Base-by-base conservation (phyloP, 2,113 vertebrate species). In the Mesoclemmys tuberculata region DNA sequence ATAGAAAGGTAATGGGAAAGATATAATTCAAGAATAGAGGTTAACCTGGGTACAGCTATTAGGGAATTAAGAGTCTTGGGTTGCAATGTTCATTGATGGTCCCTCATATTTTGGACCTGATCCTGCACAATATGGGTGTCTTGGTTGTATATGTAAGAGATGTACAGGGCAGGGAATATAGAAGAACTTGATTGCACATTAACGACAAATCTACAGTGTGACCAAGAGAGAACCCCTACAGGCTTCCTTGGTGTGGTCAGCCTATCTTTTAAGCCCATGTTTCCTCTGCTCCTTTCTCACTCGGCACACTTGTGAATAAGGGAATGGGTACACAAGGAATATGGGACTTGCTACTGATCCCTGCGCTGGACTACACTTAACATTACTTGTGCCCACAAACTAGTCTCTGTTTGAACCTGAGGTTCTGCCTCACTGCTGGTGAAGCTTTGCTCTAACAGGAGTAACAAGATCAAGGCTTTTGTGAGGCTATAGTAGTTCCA, bases 331-430 rank as follows among this genome's bases (percentile, higher is more conserved):
- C 41, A 27, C 35, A 26, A 13, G 48, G 27, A 56, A n/a, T 0
- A 13, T 21, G 80, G n/a, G 71, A 1, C 4, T 29, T 29, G 4
- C 22, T 80, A 2, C 12, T 18, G 19, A 0, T 52, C 1, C 27
- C 24, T 4, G 27, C 12, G 12, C 27, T 12, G 85, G 61, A 6
- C 21, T 68, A 85, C 5, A 2, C 0, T 0, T 2, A 48, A 31
- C 2, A 56, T 22, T 48, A 27, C 14, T 38, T 80, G 38, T 44
- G 78, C 31, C 12, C 24, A 1, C 5, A 49, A n/a, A 38, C 0
- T 46, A 52, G 10, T 27, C 46, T 88, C 44, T 2, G 16, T 1
- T 6, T 48, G 22, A 41, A 77, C n/a, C 21, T 41, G 58, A 79
- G 56, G 75, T 64, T 93, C 13, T 68, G 12, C 19, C 31, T 54